Percentiles rank a stretch among this genome's conserved stretches.
phyloP scores from a whole-genome alignment of 23 tunicate species.

The Ciona savignyi region DNA sequence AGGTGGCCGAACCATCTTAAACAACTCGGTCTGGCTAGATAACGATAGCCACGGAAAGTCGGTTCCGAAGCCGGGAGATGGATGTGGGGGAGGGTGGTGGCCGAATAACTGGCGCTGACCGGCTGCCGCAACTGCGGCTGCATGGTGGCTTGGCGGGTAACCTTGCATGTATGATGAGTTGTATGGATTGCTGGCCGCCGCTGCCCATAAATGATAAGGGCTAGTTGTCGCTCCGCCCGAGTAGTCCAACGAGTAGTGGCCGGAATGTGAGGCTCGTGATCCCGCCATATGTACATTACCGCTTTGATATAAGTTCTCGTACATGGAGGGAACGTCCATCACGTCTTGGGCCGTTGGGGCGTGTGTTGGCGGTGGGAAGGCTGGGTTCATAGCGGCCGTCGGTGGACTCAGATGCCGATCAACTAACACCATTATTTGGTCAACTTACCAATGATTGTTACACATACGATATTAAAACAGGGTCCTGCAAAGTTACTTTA shows the following conservation, averaged over 20 bases:
- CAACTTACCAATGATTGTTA: too few species aligned
- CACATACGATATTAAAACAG: too few species aligned
- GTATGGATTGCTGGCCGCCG: conserved; percentile 64
- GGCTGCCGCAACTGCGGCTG: conserved; percentile 51
- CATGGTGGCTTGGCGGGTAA: conserved; percentile 31
- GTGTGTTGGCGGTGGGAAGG: conserved; percentile 52
- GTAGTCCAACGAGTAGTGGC: conserved; percentile 84
- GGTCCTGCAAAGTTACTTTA: too few species aligned
- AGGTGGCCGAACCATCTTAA: conserved; percentile 97
- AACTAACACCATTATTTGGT: conserved; percentile 51
- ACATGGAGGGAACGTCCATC: conserved; percentile 76
- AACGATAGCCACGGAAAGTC: conserved; percentile 96
- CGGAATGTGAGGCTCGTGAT: conserved; percentile 57
- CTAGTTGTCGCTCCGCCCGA: conserved; percentile 41
- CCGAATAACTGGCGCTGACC: conserved; percentile 47
- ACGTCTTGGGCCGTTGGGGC: conserved; percentile 81
- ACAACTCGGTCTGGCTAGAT: conserved; percentile 87
- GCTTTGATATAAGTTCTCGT: conserved; percentile 83
- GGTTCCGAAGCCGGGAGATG: conserved; percentile 39
- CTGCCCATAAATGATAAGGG: conserved; percentile 32
- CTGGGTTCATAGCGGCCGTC: conserved; percentile 68
- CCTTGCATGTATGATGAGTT: conserved; percentile 74
- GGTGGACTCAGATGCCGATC: conserved; percentile 41
- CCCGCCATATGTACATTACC: conserved; percentile 68
- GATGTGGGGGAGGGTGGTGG: conserved; percentile 44